These are phyloP conservation scores for Ptiloglossa arizonensis DNA, from an alignment of 1,140 invertebrate genomes.

Conservation along the genomic window DNA sequence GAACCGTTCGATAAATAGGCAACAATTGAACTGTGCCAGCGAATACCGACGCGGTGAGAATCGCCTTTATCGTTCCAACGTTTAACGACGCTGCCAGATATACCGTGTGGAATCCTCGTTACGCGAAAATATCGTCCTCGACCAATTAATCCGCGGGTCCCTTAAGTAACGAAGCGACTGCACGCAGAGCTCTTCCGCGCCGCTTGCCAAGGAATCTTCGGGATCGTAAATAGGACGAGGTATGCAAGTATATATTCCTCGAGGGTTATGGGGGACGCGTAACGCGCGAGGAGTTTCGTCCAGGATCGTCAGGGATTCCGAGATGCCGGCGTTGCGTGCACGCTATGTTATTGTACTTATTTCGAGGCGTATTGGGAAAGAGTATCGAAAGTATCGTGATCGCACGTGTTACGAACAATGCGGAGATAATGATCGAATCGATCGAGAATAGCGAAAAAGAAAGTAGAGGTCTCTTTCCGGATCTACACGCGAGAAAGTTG, in stretches of 20 bases:
- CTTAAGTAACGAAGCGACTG: conserved; percentile 32
- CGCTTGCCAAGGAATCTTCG: not conserved
- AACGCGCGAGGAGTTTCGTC: conserved; percentile 2
- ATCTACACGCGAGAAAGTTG: no score
- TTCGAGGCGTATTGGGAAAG: conserved; percentile 5
- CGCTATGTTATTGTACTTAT: conserved; percentile 55
- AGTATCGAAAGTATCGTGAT: no score
- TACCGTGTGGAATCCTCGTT: conserved; percentile 18
- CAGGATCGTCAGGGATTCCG: conserved; percentile 32
- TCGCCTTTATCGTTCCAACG: not conserved
- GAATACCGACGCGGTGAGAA: not conserved
- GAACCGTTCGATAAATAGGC: not conserved
- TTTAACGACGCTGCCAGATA: not conserved
- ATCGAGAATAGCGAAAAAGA: no score
- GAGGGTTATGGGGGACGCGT: conserved; percentile 6
- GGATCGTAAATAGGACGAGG: conserved; percentile 37
- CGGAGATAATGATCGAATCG: no score
- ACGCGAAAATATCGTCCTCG: conserved; percentile 10
- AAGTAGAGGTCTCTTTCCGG: no score
- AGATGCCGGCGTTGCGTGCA: conserved; percentile 36
- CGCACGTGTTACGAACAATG: no score
- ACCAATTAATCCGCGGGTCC: conserved; percentile 37
- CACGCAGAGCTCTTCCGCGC: conserved; percentile 14
- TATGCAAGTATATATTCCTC: conserved; percentile 23
- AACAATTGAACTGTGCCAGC: not conserved